These are phyloP conservation scores for Phasia obesa DNA, from an alignment of 2,888 invertebrate genomes.

Conservation along the genomic window DNA sequence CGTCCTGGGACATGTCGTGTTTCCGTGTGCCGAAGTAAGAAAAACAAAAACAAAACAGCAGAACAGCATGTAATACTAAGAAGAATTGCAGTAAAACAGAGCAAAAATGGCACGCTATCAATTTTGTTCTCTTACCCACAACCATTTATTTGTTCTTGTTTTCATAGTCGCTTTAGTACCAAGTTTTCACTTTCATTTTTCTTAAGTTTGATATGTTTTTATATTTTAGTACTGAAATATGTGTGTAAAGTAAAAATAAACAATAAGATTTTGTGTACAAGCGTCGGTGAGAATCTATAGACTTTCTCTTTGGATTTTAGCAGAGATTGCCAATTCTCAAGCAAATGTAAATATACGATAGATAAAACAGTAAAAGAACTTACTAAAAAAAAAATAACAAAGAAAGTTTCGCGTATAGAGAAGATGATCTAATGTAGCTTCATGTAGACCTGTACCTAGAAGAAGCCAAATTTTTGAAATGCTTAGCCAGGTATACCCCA, in stretches of 20 bases:
- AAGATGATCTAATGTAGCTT: too few species aligned
- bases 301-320: constrained; percentile 43
- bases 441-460: too few species aligned
- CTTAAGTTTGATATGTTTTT: constrained; percentile 13
- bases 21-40: constrained; percentile 52
- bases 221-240: constrained; percentile 38
- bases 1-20: constrained; percentile 49
- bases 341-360: constrained; percentile 27
- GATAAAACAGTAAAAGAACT: not conserved
- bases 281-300: constrained; percentile 49
- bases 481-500: too few species aligned
- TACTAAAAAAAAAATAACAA: not conserved
- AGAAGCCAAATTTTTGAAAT: too few species aligned
- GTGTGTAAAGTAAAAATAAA: constrained; percentile 51
- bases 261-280: constrained; percentile 27
- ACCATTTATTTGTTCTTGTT: constrained; percentile 18
- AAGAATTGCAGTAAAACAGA: constrained; percentile 73
- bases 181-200: constrained; percentile 25
- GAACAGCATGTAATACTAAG: constrained; percentile 21
- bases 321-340: constrained; percentile 52
- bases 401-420: too few species aligned
- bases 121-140: constrained; percentile 23
- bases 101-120: constrained; percentile 53
- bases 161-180: constrained; percentile 32
- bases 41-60: constrained; percentile 34